Base-by-base conservation (phyloP, 2,113 vertebrate genomes). In the Oryzias celebensis region DNA sequence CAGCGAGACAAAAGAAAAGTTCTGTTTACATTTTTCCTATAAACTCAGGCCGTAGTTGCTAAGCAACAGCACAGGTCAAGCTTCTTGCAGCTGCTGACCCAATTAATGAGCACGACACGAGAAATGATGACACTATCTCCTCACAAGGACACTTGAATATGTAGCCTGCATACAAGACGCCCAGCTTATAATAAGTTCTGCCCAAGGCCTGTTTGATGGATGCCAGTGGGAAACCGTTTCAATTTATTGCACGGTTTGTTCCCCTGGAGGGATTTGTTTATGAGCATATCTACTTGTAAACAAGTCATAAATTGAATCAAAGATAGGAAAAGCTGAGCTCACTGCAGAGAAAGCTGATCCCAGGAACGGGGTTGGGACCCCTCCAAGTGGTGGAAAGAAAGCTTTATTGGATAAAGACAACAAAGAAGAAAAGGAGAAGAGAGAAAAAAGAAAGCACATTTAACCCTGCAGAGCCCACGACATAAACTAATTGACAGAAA, bases 11-110 rank as follows among this genome's bases (percentile, higher is more conserved):
- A 76, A 7, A 54, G 7, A 54, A 63, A 20, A 42, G 60, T 81
- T 80, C 20, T 66, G 55, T 75, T 83, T 64, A 61, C 26, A 20
- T 76, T 73, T 72, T 68, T 71, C 47, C 55, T 65, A 67, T 75
- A 70, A 54, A 31, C 74, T 76, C 56, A 60, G 73, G 60, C 83
- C 69, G 71, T 65, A 47, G 88, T 91, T 90, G 84, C 90, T 77
- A 90, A 68, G 88, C 85, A 90, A 91, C 88, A 66, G 65, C 52
- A 58, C 66, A 78, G 82, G 75, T 82, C 79, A 74, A 79, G 71
- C 68, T 77, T 59, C 61, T 68, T 79, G 81, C 83, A 85, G 80
- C 85, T 87, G 85, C 73, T 83, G 82, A 80, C 80, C 86, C 75
- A 87, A 84, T 88, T 90, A 89, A 85, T 80, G 77, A 64, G 72